These are phyloP conservation scores for Bombus pyrosoma DNA, from an alignment of 1,140 invertebrate genomes.

Conservation along the genomic window DNA sequence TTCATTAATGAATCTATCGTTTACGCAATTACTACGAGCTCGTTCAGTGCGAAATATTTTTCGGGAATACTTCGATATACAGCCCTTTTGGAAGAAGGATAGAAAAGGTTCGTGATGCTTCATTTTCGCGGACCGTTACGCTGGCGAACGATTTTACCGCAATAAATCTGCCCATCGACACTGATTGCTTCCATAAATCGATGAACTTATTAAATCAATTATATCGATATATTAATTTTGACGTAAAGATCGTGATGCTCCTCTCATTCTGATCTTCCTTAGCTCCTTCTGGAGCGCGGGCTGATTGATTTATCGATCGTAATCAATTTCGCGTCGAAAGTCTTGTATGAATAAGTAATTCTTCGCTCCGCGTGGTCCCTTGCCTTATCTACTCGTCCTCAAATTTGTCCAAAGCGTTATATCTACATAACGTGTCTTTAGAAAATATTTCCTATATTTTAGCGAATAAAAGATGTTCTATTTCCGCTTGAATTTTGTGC, in stretches of 20 bases:
- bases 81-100: background rate
- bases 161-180: conserved; percentile 61
- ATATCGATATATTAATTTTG: conserved; percentile 53
- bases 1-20: background rate
- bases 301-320: conserved; percentile 58
- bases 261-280: conserved; percentile 7
- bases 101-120: conserved; percentile 12
- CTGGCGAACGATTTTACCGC: conserved; percentile 44
- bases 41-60: background rate
- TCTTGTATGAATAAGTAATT: conserved; percentile 66
- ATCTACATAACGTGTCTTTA: too few species aligned
- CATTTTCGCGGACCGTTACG: conserved; percentile 15
- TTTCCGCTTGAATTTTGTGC: too few species aligned
- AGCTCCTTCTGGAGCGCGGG: background rate
- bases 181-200: conserved; percentile 69
- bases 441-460: too few species aligned
- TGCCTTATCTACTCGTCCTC: conserved; percentile 38
- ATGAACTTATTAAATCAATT: conserved; percentile 66
- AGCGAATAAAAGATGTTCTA: too few species aligned
- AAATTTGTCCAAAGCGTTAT: background rate
- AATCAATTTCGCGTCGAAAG: conserved; percentile 67
- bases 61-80: background rate
- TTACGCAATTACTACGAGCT: background rate
- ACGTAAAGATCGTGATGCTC: conserved; percentile 8
- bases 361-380: conserved; percentile 56